Evolutionary conservation across 92 coral and sea anemone genomes (phyloP).

Genomic region (Blastomussa wellsi): DNA sequence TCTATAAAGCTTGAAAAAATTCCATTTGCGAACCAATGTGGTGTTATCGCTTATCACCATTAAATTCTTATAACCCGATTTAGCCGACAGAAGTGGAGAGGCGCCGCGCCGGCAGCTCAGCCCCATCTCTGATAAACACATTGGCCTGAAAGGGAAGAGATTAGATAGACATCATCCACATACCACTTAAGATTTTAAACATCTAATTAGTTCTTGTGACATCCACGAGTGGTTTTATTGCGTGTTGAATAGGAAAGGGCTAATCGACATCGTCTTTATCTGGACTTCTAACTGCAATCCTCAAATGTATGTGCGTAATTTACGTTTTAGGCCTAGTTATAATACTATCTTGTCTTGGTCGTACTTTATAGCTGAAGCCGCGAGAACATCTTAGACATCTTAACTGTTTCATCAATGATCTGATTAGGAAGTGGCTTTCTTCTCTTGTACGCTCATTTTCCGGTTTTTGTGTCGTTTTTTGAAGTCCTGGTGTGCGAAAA

Average conservation of each 20-base stretch:
- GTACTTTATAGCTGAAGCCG: background rate
- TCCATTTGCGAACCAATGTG: conserved; percentile 15
- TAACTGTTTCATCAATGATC: background rate
- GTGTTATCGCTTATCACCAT: conserved; percentile 21
- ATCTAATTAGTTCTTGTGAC: conserved; percentile 43
- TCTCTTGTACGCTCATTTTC: background rate
- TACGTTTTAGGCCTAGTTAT: background rate
- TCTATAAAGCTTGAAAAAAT: conserved; percentile 1
- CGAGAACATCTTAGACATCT: background rate
- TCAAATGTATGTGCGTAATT: background rate
- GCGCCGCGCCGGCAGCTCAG: conserved; percentile 27
- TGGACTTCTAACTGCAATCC: background rate
- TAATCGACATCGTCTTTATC: background rate
- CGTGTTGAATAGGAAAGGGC: conserved; percentile 17
- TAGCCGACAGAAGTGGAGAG: conserved; percentile 19
- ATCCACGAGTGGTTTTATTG: conserved; percentile 21
- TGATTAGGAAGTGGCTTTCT: conserved; percentile 1
- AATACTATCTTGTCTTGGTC: background rate
- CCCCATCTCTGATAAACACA: conserved; percentile 39
- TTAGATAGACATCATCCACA: conserved; percentile 29
- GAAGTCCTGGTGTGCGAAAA: background rate
- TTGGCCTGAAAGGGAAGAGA: conserved; percentile 22
- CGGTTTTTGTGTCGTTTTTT: background rate
- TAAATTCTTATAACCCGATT: conserved; percentile 24
- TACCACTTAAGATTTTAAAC: conserved; percentile 37